Percentiles rank a stretch among this genome's conserved stretches.
Evolutionary conservation across 1,140 invertebrate genomes (phyloP).

Genomic region (Nebria ingens): DNA sequence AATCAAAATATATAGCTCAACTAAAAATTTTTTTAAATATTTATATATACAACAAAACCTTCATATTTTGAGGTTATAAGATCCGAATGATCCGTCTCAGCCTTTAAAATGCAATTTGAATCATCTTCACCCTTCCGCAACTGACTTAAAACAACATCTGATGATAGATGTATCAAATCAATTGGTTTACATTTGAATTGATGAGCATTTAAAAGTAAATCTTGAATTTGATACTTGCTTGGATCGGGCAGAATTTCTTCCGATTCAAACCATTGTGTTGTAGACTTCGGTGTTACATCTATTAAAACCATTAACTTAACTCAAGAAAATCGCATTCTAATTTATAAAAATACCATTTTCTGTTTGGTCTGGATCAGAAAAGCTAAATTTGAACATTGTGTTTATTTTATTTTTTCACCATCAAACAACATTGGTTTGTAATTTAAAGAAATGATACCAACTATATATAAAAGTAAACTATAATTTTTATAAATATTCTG

Average conservation of each 20-base stretch:
- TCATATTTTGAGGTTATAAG: slow-evolving; percentile 60
- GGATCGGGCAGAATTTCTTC: neutral
- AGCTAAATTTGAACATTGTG: neutral
- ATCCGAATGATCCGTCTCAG: slow-evolving; percentile 60
- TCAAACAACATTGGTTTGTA: too few relatives aligned
- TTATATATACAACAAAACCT: slow-evolving; percentile 37
- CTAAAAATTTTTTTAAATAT: slow-evolving; percentile 15
- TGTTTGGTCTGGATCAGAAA: neutral
- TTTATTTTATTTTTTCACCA: too few relatives aligned
- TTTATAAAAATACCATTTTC: neutral
- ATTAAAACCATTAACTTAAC: neutral
- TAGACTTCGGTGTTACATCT: neutral
- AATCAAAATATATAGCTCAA: slow-evolving; percentile 18
- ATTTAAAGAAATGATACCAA: too few relatives aligned
- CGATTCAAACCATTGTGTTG: neutral
- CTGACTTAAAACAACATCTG: slow-evolving; percentile 15
- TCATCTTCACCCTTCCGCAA: slow-evolving; percentile 13
- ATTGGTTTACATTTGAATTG: slow-evolving; percentile 5
- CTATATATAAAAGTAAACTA: too few relatives aligned
- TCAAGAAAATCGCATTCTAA: neutral
- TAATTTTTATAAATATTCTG: too few relatives aligned
- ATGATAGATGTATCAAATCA: slow-evolving; percentile 16
- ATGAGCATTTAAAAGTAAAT: neutral
- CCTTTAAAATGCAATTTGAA: slow-evolving; percentile 38
- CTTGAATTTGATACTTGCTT: neutral